phyloP scores from a whole-genome alignment of 2,797 vertebrate species.

The Lepus oiostolus region DNA sequence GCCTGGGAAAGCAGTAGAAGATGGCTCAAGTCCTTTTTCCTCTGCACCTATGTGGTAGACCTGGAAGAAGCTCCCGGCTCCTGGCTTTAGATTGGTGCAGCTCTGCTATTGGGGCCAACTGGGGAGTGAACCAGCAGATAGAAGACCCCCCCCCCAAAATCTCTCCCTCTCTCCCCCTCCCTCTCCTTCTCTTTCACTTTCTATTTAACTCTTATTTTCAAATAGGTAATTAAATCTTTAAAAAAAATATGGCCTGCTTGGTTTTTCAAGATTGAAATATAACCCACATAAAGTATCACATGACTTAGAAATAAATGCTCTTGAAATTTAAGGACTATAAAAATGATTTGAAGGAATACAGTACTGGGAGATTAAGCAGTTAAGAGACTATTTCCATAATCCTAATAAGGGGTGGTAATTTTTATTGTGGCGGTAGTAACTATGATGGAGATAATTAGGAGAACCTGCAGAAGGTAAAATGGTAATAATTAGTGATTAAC shows the following conservation, averaged over 20 bases:
- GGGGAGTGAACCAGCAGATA: no score
- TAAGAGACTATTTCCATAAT: background rate
- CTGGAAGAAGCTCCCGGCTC: no score
- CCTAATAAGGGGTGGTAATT: background rate
- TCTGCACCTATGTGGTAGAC: no score
- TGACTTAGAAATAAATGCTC: conserved; percentile 28
- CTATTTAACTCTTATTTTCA: no score
- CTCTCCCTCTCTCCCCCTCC: no score
- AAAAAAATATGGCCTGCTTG: background rate
- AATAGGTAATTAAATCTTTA: no score
- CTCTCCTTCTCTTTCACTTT: no score
- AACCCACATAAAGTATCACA: background rate
- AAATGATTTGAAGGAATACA: background rate
- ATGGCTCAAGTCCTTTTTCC: no score
- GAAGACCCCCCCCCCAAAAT: no score
- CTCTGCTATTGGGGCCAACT: no score
- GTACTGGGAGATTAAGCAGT: background rate
- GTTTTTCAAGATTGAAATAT: conserved; percentile 13
- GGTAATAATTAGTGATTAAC: conserved; percentile 20
- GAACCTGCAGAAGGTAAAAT: conserved; percentile 32
- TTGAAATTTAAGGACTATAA: conserved; percentile 23
- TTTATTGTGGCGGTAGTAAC: background rate
- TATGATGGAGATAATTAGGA: conserved; percentile 31
- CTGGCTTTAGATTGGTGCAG: no score
- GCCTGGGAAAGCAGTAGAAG: no score